Evolutionary conservation across 2,113 vertebrate species (phyloP).

Genomic region (Gobio gobio): DNA sequence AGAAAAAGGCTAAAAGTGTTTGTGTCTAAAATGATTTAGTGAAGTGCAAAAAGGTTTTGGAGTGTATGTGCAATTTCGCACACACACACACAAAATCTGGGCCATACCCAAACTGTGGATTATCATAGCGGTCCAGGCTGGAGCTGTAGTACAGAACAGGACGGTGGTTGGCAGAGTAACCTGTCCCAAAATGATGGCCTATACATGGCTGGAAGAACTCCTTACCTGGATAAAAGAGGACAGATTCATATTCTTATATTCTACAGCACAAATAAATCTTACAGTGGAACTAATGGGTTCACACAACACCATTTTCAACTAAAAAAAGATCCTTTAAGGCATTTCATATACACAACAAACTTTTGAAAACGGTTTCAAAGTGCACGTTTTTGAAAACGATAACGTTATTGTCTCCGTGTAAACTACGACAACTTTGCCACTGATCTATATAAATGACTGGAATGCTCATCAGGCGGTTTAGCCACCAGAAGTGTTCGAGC

Average conservation of each 20-base stretch:
- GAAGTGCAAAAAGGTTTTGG: background rate
- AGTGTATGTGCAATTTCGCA: background rate
- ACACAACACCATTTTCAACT: too few species aligned
- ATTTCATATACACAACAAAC: too few species aligned
- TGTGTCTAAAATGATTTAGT: constrained; percentile 3
- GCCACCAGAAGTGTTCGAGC: too few species aligned
- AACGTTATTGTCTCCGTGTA: too few species aligned
- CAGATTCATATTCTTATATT: background rate
- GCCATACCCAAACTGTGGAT: constrained; percentile 65
- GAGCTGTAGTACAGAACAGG: constrained; percentile 61
- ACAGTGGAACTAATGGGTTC: too few species aligned
- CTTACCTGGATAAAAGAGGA: constrained; percentile 36
- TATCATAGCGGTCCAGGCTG: constrained; percentile 58
- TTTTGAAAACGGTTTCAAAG: too few species aligned
- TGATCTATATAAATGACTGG: too few species aligned
- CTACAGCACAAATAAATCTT: background rate
- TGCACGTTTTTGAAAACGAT: too few species aligned
- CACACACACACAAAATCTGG: background rate
- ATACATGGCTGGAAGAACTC: constrained; percentile 36
- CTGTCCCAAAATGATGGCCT: constrained; percentile 49
- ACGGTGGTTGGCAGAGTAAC: constrained; percentile 64
- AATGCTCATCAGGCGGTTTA: too few species aligned
- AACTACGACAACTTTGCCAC: too few species aligned
- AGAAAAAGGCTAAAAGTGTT: background rate
- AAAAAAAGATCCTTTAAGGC: too few species aligned